Percentiles rank a stretch among this genome's conserved stretches.
These are phyloP conservation scores for Hydractinia echinata DNA, from an alignment of 30 jellyfish, hydroid and myxozoan species.

Conservation along the genomic window DNA sequence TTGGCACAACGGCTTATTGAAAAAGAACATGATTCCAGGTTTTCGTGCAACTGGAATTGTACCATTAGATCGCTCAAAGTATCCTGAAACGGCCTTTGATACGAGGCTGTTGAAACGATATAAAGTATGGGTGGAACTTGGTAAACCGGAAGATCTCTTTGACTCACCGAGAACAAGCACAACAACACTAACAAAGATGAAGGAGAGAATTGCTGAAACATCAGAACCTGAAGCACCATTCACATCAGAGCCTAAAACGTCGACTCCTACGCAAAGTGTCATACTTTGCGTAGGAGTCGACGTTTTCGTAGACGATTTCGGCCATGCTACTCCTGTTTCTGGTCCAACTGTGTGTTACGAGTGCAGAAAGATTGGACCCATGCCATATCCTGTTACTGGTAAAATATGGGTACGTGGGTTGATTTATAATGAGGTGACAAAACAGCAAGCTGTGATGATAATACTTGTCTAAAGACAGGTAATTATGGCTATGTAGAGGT, in stretches of 20 bases:
- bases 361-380: background rate
- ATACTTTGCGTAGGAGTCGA: too few relatives aligned
- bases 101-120: constrained; percentile 7
- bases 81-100: constrained; percentile 25
- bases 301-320: too few relatives aligned
- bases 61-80: constrained; percentile 31
- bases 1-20: constrained; percentile 40
- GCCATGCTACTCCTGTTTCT: too few relatives aligned
- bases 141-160: constrained; percentile 34
- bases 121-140: constrained; percentile 32
- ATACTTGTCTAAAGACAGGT: too few relatives aligned
- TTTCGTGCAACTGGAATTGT: constrained; percentile 29
- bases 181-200: constrained; percentile 9
- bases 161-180: constrained; percentile 6
- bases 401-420: constrained; percentile 5
- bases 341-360: too few relatives aligned
- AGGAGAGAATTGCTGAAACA: too few relatives aligned
- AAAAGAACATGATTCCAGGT: constrained; percentile 32
- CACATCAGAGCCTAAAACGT: too few relatives aligned
- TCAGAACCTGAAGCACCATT: too few relatives aligned
- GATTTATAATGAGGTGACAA: too few relatives aligned
- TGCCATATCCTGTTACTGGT: background rate
- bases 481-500: too few relatives aligned
- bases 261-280: too few relatives aligned
- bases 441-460: too few relatives aligned